Evolutionary conservation across 2,888 invertebrate genomes (phyloP).

Genomic region (Drosophila paramelanica): DNA sequence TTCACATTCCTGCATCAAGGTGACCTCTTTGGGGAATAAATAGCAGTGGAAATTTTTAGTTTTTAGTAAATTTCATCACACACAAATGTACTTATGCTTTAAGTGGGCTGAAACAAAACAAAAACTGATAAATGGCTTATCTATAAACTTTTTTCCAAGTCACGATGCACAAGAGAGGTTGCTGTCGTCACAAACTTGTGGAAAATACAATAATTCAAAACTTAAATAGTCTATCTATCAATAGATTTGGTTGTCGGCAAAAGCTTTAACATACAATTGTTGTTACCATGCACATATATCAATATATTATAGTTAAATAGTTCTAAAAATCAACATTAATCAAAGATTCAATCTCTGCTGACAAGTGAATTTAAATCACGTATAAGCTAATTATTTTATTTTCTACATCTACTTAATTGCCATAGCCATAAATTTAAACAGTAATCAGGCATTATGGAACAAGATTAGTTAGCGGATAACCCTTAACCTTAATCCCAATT

Average conservation of each 20-base stretch:
- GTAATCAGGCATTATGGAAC: not conserved
- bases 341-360: not conserved
- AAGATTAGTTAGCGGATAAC: constrained; percentile 8
- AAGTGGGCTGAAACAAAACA: not conserved
- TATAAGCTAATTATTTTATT: not conserved
- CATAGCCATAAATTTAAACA: not conserved
- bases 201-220: not conserved
- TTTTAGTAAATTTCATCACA: constrained; percentile 23
- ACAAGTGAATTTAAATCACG: constrained; percentile 4
- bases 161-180: constrained; percentile 4
- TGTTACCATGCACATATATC: too few species aligned
- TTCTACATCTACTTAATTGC: not conserved
- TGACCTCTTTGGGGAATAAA: constrained; percentile 45
- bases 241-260: too few species aligned
- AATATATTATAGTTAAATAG: too few species aligned
- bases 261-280: too few species aligned
- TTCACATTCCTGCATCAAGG: constrained; percentile 37
- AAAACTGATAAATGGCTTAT: constrained; percentile 56
- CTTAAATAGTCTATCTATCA: not conserved
- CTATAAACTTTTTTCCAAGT: constrained; percentile 2
- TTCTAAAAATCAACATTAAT: too few species aligned
- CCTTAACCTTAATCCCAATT: not conserved
- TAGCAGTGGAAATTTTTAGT: constrained; percentile 31
- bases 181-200: not conserved
- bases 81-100: not conserved